Base-by-base conservation (phyloP, 2,888 invertebrate species). In the Caenorhabditis sp. region DNA sequence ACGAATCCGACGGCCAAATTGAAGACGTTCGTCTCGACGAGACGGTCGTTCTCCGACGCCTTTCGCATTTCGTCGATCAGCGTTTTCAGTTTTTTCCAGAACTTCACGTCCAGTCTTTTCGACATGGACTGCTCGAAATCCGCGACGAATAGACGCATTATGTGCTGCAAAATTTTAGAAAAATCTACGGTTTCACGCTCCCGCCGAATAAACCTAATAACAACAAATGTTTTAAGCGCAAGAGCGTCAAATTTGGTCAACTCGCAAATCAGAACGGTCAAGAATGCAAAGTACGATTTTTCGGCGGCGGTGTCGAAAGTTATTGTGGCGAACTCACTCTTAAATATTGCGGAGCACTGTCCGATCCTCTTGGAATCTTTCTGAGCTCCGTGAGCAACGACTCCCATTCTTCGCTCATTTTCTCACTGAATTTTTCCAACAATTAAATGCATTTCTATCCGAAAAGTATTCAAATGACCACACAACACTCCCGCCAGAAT, bases 61-160 rank as follows among this genome's bases (percentile, higher is more conserved):
- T 27, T 48, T 2, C 13, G 17, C 72, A 76, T 70, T 41, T 48
- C 62, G 32, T 75, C 62, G n/a, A 81, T 75, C 61, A 71, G 43
- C 15, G 13, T 27, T 45, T 68, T 72, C 41, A 72, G 37, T 6
- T 52, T 55, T 24, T 30, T 71, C 82, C 80, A 80, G 46, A 74
- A 71, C n/a, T 41, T 32, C 1, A 37, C 11, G 37, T 75, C 71
- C 0, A 79, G 20, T 35, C 59, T 20, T 56, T 72, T 68, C 4
- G 55, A 39, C 26, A 81, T 50, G 13, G 74, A 56, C 4, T 17
- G 30, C 11, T 77, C 70, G 24, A 81, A 61, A 26, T 78, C 74
- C 1, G 45, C 45, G 13, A 66, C 61, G 43, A 79, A 75, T 9
- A 79, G 48, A 13, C 43, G 45, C 37, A 59, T 32, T 11, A 70